These are phyloP conservation scores for Drosophila multiciliata DNA, from an alignment of 2,888 invertebrate genomes.

Conservation along the genomic window DNA sequence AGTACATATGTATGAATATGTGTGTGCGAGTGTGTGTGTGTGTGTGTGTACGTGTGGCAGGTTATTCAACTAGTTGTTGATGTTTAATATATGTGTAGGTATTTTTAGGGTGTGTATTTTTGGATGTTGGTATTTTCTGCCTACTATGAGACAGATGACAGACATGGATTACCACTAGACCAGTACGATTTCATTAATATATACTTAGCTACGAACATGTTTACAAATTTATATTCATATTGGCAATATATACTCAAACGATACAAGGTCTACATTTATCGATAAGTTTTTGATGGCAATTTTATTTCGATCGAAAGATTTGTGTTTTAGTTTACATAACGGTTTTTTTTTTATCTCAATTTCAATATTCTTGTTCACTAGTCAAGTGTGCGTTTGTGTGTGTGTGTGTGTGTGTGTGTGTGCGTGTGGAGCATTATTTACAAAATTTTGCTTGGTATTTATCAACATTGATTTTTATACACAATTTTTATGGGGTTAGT, in stretches of 20 bases:
- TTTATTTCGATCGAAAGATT: slow-evolving; percentile 30
- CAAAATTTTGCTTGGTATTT: slow-evolving; percentile 40
- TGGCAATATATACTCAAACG: slow-evolving; percentile 23
- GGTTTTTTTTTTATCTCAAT: neutral
- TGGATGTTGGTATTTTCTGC: slow-evolving; percentile 3
- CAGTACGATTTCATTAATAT: slow-evolving; percentile 35
- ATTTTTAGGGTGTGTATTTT: neutral
- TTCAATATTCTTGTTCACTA: slow-evolving; percentile 15
- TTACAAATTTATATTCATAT: slow-evolving; percentile 6
- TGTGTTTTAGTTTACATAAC: slow-evolving; percentile 22
- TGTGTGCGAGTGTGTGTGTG: neutral
- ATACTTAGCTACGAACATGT: slow-evolving; percentile 41
- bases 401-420: slow-evolving; percentile 17
- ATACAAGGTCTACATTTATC: slow-evolving; percentile 21
- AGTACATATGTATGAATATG: slow-evolving; percentile 20
- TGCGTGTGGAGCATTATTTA: slow-evolving; percentile 44
- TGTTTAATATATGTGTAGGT: neutral
- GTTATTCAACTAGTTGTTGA: slow-evolving; percentile 1
- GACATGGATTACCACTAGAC: slow-evolving; percentile 40
- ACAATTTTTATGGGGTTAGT: slow-evolving; percentile 33
- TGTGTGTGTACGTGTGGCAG: neutral
- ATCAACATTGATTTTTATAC: neutral
- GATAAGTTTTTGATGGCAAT: slow-evolving; percentile 35
- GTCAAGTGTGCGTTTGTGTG: slow-evolving; percentile 20
- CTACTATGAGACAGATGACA: slow-evolving; percentile 13